Evolutionary conservation across 2,888 invertebrate species (phyloP).

Genomic region (Pecten maximus): DNA sequence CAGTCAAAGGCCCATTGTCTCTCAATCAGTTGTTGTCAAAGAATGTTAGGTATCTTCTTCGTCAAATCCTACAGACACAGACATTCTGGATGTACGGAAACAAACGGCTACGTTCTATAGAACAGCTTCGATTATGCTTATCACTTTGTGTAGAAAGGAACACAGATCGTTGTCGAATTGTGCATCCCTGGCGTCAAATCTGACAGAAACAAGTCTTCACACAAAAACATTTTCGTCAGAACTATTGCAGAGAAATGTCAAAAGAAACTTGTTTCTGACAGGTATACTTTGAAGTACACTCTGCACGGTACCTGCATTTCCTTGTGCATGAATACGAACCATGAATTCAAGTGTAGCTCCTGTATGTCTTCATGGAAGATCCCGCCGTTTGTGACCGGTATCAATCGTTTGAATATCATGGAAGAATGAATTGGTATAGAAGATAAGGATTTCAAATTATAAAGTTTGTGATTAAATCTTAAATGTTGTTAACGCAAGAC

Average conservation of each 20-base stretch:
- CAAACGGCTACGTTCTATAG: not conserved
- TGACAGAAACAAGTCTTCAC: not conserved
- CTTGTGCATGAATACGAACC: too few species aligned
- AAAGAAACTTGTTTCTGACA: not conserved
- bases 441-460: too few species aligned
- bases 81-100: not conserved
- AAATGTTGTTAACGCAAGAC: too few species aligned
- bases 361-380: too few species aligned
- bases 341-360: too few species aligned
- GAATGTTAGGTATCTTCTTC: not conserved
- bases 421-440: too few species aligned
- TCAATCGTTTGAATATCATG: too few species aligned
- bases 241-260: not conserved
- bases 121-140: not conserved
- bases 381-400: too few species aligned
- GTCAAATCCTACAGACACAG: not conserved
- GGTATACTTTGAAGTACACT: not conserved
- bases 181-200: slow-evolving; percentile 2
- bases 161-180: not conserved
- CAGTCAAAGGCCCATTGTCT: not conserved
- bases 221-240: not conserved
- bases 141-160: not conserved
- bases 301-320: not conserved
- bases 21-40: not conserved
- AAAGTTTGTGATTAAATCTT: too few species aligned